phyloP scores from a whole-genome alignment of 1,140 invertebrate species.

The Paracyclopina nana region DNA sequence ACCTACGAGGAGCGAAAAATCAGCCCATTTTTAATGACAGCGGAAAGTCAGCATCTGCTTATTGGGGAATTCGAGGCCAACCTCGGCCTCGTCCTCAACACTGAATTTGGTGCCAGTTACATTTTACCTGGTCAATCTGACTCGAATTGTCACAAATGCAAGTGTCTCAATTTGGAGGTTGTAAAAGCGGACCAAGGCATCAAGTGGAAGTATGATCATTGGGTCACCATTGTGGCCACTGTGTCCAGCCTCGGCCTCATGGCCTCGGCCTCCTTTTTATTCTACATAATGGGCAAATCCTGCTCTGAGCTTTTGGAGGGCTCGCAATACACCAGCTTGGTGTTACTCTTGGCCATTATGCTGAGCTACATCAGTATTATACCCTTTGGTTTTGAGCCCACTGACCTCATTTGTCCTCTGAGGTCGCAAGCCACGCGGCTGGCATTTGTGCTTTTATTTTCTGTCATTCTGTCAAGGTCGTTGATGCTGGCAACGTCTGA shows the following conservation, averaged over 20 bases:
- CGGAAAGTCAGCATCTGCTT: too few species aligned
- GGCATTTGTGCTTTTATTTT: constrained; percentile 33
- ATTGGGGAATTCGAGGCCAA: too few species aligned
- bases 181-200: too few species aligned
- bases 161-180: too few species aligned
- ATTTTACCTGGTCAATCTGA: too few species aligned
- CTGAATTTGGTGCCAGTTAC: too few species aligned
- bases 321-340: constrained; percentile 24
- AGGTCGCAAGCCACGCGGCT: constrained; percentile 32
- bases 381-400: constrained; percentile 33
- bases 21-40: too few species aligned
- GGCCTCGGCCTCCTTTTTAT: neutral
- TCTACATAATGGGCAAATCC: constrained; percentile 21
- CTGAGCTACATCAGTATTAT: constrained; percentile 32
- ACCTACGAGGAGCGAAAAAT: too few species aligned
- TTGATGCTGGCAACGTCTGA: constrained; percentile 36
- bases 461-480: constrained; percentile 34
- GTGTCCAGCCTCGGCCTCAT: neutral
- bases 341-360: constrained; percentile 25
- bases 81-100: too few species aligned
- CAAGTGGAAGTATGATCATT: too few species aligned
- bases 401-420: constrained; percentile 26
- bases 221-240: constrained; percentile 1
- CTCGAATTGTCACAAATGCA: too few species aligned
- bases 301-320: constrained; percentile 23